Conservation (phyloP, 2,888 invertebrate species). For the Cactoblastis cactorum region DNA sequence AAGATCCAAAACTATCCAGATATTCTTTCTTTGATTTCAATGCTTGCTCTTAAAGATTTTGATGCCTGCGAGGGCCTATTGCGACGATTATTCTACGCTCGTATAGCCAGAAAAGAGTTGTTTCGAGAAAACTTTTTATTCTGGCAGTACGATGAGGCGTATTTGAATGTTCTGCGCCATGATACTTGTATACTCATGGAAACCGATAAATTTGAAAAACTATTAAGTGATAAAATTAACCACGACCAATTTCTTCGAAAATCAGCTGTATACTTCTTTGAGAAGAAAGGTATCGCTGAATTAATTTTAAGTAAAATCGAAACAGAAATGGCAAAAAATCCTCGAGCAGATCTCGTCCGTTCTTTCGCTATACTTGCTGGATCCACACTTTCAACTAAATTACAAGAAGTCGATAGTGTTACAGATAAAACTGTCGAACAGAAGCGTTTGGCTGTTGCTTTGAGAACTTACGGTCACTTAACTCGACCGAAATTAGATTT, state of each 20-base stretch:
- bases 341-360: conserved; percentile 1
- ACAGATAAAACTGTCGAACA: conserved; percentile 17
- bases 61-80: conserved; percentile 28
- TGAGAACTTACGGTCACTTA: conserved; percentile 41
- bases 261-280: conserved; percentile 47
- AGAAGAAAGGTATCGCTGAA: conserved; percentile 37
- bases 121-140: conserved; percentile 38
- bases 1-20: conserved; percentile 23
- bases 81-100: conserved; percentile 32
- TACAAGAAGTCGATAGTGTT: conserved; percentile 22
- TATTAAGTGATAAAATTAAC: conserved; percentile 22
- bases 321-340: neutral
- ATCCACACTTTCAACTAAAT: neutral
- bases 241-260: too few species aligned
- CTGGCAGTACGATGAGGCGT: conserved; percentile 40
- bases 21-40: conserved; percentile 28
- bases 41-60: conserved; percentile 28
- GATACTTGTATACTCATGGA: conserved; percentile 31
- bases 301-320: conserved; percentile 20
- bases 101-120: conserved; percentile 42
- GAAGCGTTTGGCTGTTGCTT: conserved; percentile 28
- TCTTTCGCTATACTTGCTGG: conserved; percentile 12
- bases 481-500: conserved; percentile 38
- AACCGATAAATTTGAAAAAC: conserved; percentile 24
- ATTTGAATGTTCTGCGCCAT: conserved; percentile 50